Base-by-base conservation (phyloP, 2,888 invertebrate genomes). In the Heliconius charithonia region DNA sequence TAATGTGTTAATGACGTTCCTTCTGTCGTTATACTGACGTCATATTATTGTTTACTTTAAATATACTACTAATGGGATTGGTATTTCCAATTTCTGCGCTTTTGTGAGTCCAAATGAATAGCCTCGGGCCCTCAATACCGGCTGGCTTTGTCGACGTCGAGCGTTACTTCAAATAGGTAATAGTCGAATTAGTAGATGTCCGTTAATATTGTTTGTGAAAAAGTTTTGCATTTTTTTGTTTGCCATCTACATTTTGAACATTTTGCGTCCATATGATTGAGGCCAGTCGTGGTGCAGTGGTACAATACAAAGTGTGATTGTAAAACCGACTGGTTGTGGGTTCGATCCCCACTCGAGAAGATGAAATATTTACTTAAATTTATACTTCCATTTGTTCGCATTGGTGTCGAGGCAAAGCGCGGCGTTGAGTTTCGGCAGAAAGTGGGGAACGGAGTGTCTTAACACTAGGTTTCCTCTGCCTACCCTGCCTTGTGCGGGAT, bases 31-130 rank as follows among this genome's bases (percentile, higher is more conserved):
- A 7, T 56, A 71, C 37, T 67, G 37, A 25, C 25, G 7, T 41
- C 29, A 29, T 51, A 66, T 29, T 66, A 37, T 56, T 74, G 45
- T 74, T 69, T 56, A 45, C 51, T 71, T 77, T 76, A 77, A 71
- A 77, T 71, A 71, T 62, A 62, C 62, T 7, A 70, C 56, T 41
- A 62, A 56, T 12, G 77, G n/a, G 37, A 76, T 65, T 62, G 63
- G 65, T 72, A 77, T 66, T 76, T 77, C 72, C 56, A 56, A 77
- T 72, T 56, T 65, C 65, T 45, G 37, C 65, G 51, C 65, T 72
- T 70, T 65, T 71, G 51, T 62, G 25, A 56, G 32, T 32, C 51
- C 65, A 77, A 77, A 65, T 77, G 65, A 77, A 72, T 77, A 65
- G 66, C 77, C 66, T 72, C 56, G 65, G 71, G 77, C 72, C 25